Conservation (phyloP, 2,113 vertebrate genomes). For the Podiceps cristatus region DNA sequence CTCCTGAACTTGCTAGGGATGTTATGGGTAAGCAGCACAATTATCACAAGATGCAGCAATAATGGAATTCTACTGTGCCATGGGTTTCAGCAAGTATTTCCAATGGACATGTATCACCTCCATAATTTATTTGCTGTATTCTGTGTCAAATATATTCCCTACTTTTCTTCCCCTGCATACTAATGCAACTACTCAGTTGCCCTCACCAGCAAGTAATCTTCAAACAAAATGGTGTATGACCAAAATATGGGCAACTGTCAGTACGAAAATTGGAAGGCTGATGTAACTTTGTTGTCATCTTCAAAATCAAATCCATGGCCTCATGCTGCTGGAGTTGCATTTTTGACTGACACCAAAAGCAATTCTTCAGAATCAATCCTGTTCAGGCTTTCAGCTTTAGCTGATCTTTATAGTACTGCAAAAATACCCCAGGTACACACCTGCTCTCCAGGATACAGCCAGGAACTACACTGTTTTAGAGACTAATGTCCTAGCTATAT, state of each 20-base stretch:
- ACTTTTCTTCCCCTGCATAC: not conserved
- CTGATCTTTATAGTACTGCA: not conserved
- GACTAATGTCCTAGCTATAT: not conserved
- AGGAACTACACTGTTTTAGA: not conserved
- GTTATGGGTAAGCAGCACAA: not conserved
- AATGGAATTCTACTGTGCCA: not conserved
- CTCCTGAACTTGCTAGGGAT: not conserved
- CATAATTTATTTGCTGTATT: not conserved
- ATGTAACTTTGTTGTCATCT: not conserved
- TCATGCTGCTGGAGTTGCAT: not conserved
- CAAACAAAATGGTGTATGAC: not conserved
- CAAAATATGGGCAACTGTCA: not conserved
- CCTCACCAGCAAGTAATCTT: not conserved
- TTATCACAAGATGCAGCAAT: not conserved
- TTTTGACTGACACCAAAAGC: conserved; percentile 10
- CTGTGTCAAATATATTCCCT: not conserved
- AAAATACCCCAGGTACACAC: not conserved
- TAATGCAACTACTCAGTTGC: not conserved
- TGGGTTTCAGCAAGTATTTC: not conserved
- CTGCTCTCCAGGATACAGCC: not conserved
- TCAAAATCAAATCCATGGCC: not conserved
- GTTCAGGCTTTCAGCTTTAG: not conserved
- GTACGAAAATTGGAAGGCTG: not conserved
- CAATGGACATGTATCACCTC: not conserved
- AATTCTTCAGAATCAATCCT: not conserved